Evolutionary conservation across 2,888 invertebrate species (phyloP), one percentile per base, ranked within the genome.

Genomic region (Onthophagus sagittarius): DNA sequence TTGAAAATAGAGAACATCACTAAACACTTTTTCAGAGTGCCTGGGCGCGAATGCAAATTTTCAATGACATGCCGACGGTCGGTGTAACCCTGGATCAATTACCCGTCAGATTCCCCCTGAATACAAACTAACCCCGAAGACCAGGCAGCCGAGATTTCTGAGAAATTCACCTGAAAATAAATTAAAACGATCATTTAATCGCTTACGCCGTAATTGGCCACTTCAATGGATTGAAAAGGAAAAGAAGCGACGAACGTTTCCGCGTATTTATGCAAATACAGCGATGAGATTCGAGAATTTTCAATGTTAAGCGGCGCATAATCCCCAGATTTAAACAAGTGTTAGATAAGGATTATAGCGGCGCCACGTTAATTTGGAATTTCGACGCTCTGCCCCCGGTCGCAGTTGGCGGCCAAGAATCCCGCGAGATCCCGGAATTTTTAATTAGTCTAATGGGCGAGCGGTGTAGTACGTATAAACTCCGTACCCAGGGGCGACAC

Each of bases 361-460:
- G 39, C 39, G 39, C 39, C 39, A 11, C 11, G 39, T 53, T 53
- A 53, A 53, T 53, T 53, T 7, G 39, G 39, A 53, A 53, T 53
- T 53, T 53, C 39, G 39, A 53, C 39, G 39, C 39, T 23, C 23
- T 3, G 2, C 23, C 23, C 23, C 3, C 23, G n/a, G n/a, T n/a
- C n/a, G n/a, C n/a, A n/a, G n/a, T n/a, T n/a, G n/a, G n/a, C n/a
- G 39, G 39, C 39, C 39, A 53, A 53, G 39, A 53, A 53, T 53
- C 39, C 39, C 39, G 39, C 39, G 39, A 53, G 39, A 53, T 53
- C 39, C 39, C 31, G 67, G 67, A 67, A 67, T 67, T 67, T 67
- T 67, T 67, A 67, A 67, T 67, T 67, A 67, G 67, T 67, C n/a
- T 67, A 67, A 67, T 67, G 67, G 15, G 67, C 31, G 67, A 23